Evolutionary conservation across 2,113 vertebrate genomes (phyloP).

Genomic region (Erythrocercus mccallii): DNA sequence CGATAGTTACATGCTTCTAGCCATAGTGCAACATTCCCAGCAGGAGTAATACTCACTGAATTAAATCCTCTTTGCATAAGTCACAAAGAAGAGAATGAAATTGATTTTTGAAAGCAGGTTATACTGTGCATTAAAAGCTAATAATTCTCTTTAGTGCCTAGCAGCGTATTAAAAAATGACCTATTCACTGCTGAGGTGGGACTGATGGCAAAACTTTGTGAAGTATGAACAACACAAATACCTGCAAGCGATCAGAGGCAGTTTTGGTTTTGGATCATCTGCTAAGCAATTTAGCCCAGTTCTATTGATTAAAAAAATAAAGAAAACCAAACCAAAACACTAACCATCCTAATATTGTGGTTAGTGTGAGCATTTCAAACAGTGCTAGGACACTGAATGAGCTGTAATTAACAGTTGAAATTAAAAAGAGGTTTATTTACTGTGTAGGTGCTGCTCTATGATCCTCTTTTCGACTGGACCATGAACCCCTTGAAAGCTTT

Average conservation of each 20-base stretch:
- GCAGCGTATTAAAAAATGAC: background rate
- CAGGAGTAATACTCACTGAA: background rate
- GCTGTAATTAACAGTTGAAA: background rate
- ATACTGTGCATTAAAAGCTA: background rate
- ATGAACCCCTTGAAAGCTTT: constrained; percentile 98
- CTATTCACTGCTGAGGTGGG: background rate
- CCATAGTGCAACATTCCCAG: background rate
- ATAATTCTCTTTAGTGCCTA: background rate
- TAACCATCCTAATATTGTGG: background rate
- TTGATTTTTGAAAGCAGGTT: background rate
- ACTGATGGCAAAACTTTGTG: background rate
- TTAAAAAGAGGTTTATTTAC: background rate
- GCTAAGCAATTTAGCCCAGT: background rate
- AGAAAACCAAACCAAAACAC: background rate
- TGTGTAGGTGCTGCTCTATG: constrained; percentile 90
- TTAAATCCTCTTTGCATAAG: background rate
- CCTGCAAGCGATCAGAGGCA: background rate
- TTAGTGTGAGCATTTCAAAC: background rate
- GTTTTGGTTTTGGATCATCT: background rate
- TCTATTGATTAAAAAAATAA: background rate
- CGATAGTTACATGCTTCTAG: background rate
- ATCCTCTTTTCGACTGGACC: constrained; percentile 98
- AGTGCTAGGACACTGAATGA: background rate
- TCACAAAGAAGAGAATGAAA: background rate
- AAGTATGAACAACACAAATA: background rate